These are phyloP conservation scores for Anorthoa munda DNA, from an alignment of 2,888 invertebrate species.

Conservation along the genomic window DNA sequence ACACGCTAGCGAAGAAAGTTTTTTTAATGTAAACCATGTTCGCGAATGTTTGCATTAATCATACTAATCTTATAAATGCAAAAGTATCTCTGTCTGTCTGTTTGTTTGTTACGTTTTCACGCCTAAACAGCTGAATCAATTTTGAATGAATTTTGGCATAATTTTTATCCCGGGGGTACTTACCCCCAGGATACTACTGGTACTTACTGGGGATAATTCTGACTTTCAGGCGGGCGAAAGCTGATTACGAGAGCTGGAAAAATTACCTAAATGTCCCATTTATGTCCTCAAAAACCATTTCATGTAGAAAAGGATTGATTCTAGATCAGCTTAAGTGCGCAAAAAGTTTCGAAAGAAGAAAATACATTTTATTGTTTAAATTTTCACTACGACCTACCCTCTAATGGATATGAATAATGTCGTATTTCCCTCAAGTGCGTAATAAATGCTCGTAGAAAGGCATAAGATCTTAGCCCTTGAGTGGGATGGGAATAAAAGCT, in stretches of 20 bases:
- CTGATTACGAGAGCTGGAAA: background rate
- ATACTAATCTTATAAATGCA: too few species aligned
- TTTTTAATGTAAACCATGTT: background rate
- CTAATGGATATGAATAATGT: slow-evolving; percentile 56
- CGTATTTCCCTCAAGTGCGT: slow-evolving; percentile 42
- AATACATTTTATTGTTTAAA: slow-evolving; percentile 31
- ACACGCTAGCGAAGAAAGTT: background rate
- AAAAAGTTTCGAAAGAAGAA: slow-evolving; percentile 33
- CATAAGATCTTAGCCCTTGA: slow-evolving; percentile 42
- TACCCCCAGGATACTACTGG: too few species aligned
- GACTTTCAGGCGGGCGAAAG: too few species aligned
- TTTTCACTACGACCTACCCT: slow-evolving; percentile 30
- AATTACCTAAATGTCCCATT: background rate
- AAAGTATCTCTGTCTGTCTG: too few species aligned
- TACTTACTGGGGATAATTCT: too few species aligned
- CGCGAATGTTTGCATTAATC: background rate
- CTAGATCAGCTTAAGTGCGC: slow-evolving; percentile 20
- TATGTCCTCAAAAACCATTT: background rate
- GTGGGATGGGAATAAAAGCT: slow-evolving; percentile 52
- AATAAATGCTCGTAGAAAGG: slow-evolving; percentile 54
- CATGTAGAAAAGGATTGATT: slow-evolving; percentile 22
- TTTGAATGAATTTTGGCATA: too few species aligned
- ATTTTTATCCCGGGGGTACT: too few species aligned
- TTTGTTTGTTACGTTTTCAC: too few species aligned
- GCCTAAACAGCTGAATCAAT: too few species aligned